phyloP scores from a whole-genome alignment of 1,140 invertebrate genomes.

The Matsumurasca onukii region DNA sequence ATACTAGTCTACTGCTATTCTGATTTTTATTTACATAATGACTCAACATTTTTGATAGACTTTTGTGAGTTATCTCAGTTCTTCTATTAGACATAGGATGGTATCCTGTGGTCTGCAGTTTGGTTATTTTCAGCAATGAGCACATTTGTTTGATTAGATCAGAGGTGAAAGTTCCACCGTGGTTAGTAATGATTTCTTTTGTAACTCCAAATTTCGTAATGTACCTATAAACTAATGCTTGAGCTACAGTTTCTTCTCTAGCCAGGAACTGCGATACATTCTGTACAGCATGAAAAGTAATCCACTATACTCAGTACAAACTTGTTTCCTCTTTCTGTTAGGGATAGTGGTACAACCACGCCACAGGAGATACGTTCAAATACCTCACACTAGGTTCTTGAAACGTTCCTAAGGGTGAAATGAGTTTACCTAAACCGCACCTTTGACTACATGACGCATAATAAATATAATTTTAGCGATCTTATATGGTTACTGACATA shows the following conservation, averaged over 20 bases:
- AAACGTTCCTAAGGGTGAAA: background rate
- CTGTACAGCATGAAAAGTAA: background rate
- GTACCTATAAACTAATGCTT: background rate
- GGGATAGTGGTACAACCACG: background rate
- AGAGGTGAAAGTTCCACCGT: slow-evolving; percentile 43
- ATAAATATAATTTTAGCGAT: too few species aligned
- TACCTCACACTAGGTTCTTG: background rate
- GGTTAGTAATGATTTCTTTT: slow-evolving; percentile 42
- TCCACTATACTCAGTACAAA: background rate
- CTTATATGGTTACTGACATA: too few species aligned
- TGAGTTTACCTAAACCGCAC: background rate
- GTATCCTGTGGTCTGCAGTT: slow-evolving; percentile 42
- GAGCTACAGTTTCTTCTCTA: background rate
- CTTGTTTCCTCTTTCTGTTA: background rate
- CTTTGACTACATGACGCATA: background rate
- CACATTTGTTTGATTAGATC: slow-evolving; percentile 41
- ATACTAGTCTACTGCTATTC: background rate
- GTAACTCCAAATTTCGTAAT: slow-evolving; percentile 41
- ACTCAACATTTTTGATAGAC: background rate
- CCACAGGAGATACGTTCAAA: background rate
- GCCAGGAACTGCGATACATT: background rate
- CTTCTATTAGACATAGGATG: slow-evolving; percentile 40
- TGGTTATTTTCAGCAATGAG: slow-evolving; percentile 43
- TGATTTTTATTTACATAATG: background rate
- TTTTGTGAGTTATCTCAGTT: slow-evolving; percentile 37